phyloP scores from a whole-genome alignment of 2,888 invertebrate species.

The Drosophila anceps region DNA sequence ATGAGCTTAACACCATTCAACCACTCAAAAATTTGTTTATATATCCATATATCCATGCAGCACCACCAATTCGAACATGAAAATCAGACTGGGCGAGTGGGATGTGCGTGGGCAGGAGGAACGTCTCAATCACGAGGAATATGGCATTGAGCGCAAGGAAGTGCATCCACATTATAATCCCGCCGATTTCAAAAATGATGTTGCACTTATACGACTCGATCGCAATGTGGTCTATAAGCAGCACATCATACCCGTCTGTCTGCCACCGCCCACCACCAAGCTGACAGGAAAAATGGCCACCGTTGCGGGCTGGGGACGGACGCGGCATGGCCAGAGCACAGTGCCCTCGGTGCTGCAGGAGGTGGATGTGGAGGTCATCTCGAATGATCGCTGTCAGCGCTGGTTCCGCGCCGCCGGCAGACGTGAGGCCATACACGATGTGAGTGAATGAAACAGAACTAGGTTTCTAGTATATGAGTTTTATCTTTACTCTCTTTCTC shows the following conservation, averaged over 20 bases:
- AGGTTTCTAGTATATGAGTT: not conserved
- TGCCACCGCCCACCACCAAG: constrained; percentile 92
- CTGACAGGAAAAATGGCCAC: constrained; percentile 95
- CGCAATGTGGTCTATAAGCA: constrained; percentile 94
- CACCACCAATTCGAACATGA: constrained; percentile 94
- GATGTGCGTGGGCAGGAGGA: constrained; percentile 95
- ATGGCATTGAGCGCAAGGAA: constrained; percentile 94
- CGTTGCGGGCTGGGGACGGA: constrained; percentile 97
- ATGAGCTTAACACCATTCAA: not conserved
- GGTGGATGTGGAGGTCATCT: constrained; percentile 94
- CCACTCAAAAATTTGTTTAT: not conserved
- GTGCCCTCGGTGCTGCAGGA: constrained; percentile 94
- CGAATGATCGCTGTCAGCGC: constrained; percentile 95
- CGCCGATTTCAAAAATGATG: constrained; percentile 95
- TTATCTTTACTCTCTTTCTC: not conserved
- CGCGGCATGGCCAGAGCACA: constrained; percentile 94
- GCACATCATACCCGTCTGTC: constrained; percentile 96
- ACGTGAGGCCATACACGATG: constrained; percentile 96
- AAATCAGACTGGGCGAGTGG: constrained; percentile 96
- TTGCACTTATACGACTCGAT: constrained; percentile 93
- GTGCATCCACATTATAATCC: constrained; percentile 96
- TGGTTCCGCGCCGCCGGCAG: constrained; percentile 97
- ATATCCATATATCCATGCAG: constrained; percentile 86
- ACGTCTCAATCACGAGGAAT: constrained; percentile 94
- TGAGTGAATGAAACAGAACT: constrained; percentile 33